Percentiles rank a stretch among this genome's conserved stretches.
phyloP scores from a whole-genome alignment of 2,113 vertebrate species.

The Microtus oregoni region DNA sequence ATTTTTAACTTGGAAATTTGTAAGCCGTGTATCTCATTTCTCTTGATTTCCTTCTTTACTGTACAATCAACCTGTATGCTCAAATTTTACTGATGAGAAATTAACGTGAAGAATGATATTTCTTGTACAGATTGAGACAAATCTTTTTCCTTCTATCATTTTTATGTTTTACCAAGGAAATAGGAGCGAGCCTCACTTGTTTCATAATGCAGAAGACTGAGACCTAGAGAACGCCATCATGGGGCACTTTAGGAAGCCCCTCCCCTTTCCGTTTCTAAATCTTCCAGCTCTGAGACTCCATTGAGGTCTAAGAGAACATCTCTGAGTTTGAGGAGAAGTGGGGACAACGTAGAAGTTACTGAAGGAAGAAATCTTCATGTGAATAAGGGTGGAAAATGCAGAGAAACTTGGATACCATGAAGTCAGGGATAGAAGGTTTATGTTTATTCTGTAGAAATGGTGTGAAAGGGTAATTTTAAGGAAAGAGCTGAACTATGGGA shows the following conservation, averaged over 20 bases:
- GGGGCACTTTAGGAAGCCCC: neutral
- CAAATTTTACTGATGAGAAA: conserved; percentile 43
- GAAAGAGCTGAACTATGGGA: neutral
- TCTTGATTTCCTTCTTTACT: neutral
- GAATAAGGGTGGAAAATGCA: neutral
- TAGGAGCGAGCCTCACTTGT: neutral
- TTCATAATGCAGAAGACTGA: neutral
- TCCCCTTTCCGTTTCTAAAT: neutral
- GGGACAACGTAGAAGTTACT: neutral
- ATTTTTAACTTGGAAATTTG: conserved; percentile 40
- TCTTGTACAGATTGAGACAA: neutral
- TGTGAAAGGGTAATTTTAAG: neutral
- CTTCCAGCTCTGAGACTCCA: neutral
- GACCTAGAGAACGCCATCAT: neutral
- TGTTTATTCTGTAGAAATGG: conserved; percentile 32
- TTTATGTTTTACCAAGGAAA: neutral
- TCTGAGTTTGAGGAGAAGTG: neutral
- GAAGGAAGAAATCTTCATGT: neutral
- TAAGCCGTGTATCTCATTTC: neutral
- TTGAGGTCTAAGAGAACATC: neutral
- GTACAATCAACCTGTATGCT: neutral
- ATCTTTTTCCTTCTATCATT: neutral
- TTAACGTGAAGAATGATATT: conserved; percentile 18
- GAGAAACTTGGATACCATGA: neutral
- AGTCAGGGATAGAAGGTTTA: neutral